Base-by-base conservation (phyloP, 2,888 invertebrate species). In the Pandemis cinnamomeana region DNA sequence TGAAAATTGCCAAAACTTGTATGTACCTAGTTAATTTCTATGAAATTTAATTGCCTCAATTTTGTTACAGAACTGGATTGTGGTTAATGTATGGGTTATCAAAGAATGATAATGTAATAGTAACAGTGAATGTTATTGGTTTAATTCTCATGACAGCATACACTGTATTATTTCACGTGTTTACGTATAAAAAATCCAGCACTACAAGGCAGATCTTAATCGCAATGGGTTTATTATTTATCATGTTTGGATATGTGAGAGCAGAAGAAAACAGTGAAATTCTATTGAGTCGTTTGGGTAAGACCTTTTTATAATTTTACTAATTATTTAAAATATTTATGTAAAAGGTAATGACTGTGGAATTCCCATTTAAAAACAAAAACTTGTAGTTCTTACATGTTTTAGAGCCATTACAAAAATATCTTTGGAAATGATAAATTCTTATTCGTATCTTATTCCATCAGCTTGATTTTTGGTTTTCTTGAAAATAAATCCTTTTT, bases 11-110 rank as follows among this genome's bases (percentile, higher is more conserved):
- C 36, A 5, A 61, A n/a, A 41, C 51, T 10, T 55, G 44, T 64
- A 27, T 41, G 7, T 27, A 7, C n/a, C n/a, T n/a, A n/a, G 4
- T 72, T 53, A 62, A 51, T 74, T 68, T n/a, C 72, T 74, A 36
- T 60, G 77, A 5, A 42, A 15, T 83, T 74, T 77, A 74, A 72
- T 6, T n/a, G 20, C 10, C 8, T n/a, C 8, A 13, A 51, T 67
- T 78, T 71, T 77, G 66, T 94, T 95, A 75, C 92, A 97, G 97
- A 77, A 96, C 96, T 82, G 95, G 95, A 79, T 91, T 98, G 72
- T 98, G 98, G 98, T 89, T 98, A 48, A 93, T 96, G 67, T 98
- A 98, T 91, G 98, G 98, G 48, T 91, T 96, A 77, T 88, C 96
- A 71, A 97, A 97, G 81, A 89, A 94, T 78, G 98, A 98, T 84